Conservation (phyloP, 1,140 invertebrate genomes). For the Nomia melanderi region DNA sequence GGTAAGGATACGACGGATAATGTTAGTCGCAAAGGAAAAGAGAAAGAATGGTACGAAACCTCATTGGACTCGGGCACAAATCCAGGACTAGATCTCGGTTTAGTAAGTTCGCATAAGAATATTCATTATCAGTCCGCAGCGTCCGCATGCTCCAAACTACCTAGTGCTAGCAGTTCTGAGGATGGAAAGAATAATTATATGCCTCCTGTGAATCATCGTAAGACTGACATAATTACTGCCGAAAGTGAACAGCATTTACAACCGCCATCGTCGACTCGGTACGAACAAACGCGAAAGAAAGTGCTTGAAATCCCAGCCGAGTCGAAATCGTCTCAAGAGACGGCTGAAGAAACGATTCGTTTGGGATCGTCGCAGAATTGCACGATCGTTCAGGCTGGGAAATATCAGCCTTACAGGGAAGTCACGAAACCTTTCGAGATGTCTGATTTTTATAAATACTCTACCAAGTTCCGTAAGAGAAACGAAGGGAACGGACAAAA, state of each 20-base stretch:
- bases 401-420: conserved; percentile 95
- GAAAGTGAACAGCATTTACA: conserved; percentile 45
- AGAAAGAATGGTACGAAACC: conserved; percentile 89
- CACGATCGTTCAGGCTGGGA: conserved; percentile 91
- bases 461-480: conserved; percentile 92
- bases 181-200: conserved; percentile 38
- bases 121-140: conserved; percentile 60
- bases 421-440: conserved; percentile 98
- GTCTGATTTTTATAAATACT: conserved; percentile 98
- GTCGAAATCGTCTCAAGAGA: conserved; percentile 70
- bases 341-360: conserved; percentile 80
- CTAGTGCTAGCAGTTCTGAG: conserved; percentile 12
- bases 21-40: conserved; percentile 69
- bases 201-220: conserved; percentile 47
- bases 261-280: conserved; percentile 53
- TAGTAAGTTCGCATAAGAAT: conserved; percentile 68
- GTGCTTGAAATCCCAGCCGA: conserved; percentile 78
- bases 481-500: conserved; percentile 64
- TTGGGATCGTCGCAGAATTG: conserved; percentile 89
- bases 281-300: conserved; percentile 60
- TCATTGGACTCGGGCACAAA: conserved; percentile 84
- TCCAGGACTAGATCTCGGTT: conserved; percentile 42
- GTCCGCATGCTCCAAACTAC: conserved; percentile 6
- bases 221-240: conserved; percentile 58
- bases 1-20: conserved; percentile 71